Evolutionary conservation across 2,888 invertebrate genomes (phyloP).

Genomic region (Ophioninae sp.): DNA sequence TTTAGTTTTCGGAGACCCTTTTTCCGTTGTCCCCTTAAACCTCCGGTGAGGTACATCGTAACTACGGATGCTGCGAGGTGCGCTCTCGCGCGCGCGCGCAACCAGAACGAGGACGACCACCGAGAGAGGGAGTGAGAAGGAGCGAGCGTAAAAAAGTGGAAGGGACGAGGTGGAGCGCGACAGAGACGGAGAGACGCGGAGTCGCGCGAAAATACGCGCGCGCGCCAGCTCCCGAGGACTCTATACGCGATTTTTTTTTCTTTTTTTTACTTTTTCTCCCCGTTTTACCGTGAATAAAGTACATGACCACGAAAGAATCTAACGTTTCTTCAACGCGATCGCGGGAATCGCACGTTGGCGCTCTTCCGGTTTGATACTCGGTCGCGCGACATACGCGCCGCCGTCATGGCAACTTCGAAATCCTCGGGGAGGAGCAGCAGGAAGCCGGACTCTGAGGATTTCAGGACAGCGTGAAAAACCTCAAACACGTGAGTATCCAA

Average conservation of each 20-base stretch:
- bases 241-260: neutral
- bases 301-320: constrained; percentile 9
- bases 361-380: neutral
- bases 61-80: constrained; percentile 54
- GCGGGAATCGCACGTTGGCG: constrained; percentile 15
- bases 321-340: neutral
- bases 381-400: constrained; percentile 64
- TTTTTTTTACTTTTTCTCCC: neutral
- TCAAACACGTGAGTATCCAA: constrained; percentile 72
- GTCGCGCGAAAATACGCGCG: constrained; percentile 46
- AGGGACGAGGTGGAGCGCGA: neutral
- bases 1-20: constrained; percentile 10
- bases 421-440: constrained; percentile 67
- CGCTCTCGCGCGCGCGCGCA: constrained; percentile 9
- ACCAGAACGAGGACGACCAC: constrained; percentile 52
- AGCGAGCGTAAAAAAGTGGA: constrained; percentile 6
- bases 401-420: constrained; percentile 75
- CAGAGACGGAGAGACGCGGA: constrained; percentile 27
- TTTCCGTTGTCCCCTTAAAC: neutral
- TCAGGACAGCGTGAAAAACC: constrained; percentile 68
- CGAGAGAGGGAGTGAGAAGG: constrained; percentile 25
- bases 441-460: constrained; percentile 70
- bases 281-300: neutral
- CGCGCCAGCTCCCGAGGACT: constrained; percentile 34
- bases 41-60: constrained; percentile 3